Evolutionary conservation across 2,888 invertebrate species (phyloP).

Genomic region (Opisthograptis luteolata): DNA sequence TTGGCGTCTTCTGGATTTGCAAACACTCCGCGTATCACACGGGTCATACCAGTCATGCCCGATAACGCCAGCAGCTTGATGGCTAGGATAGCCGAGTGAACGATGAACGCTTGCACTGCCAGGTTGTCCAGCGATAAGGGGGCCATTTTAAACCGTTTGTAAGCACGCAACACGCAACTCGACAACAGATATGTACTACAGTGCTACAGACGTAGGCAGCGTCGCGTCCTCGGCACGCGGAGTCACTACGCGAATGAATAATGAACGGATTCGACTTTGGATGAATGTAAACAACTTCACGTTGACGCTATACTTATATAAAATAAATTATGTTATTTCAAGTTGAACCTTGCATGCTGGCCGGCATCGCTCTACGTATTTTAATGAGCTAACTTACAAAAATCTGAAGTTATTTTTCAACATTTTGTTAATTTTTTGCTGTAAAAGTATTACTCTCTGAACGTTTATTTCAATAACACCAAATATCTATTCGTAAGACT

Average conservation of each 20-base stretch:
- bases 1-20: conserved; percentile 70
- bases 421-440: too few relatives aligned
- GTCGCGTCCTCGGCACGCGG: conserved; percentile 19
- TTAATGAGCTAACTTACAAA: too few relatives aligned
- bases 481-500: too few relatives aligned
- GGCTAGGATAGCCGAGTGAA: conserved; percentile 66
- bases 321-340: too few relatives aligned
- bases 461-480: too few relatives aligned
- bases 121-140: conserved; percentile 50
- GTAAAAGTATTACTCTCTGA: too few relatives aligned
- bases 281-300: conserved; percentile 27
- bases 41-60: conserved; percentile 51
- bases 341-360: too few relatives aligned
- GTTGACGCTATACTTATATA: too few relatives aligned
- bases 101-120: conserved; percentile 64
- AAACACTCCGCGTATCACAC: conserved; percentile 55
- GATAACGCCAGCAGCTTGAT: conserved; percentile 59
- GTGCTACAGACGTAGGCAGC: too few relatives aligned
- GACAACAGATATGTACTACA: background rate
- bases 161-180: conserved; percentile 23
- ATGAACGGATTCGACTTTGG: conserved; percentile 8
- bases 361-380: too few relatives aligned
- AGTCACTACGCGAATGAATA: conserved; percentile 20
- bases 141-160: conserved; percentile 47
- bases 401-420: too few relatives aligned